These are phyloP conservation scores for Rostratula benghalensis DNA, from an alignment of 2,113 vertebrate species.

Conservation along the genomic window DNA sequence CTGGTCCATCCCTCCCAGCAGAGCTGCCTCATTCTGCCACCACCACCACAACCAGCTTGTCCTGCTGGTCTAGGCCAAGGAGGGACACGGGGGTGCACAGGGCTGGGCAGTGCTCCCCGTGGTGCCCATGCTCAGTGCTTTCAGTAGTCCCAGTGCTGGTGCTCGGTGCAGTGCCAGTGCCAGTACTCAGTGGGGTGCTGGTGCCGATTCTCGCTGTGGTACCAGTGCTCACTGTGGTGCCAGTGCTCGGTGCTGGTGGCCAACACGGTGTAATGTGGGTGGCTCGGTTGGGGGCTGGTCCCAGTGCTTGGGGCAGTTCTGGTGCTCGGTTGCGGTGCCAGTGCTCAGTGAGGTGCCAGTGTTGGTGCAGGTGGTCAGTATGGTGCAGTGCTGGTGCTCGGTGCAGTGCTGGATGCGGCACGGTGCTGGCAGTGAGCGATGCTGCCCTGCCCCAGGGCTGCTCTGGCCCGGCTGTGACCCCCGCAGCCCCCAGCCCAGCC, in stretches of 20 bases:
- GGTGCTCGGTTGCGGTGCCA: too few species aligned
- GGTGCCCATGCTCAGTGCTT: not conserved
- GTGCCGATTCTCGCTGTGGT: not conserved
- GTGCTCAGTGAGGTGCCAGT: not conserved
- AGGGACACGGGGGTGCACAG: rapidly evolving
- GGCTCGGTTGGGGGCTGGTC: not conserved
- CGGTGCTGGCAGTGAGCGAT: not conserved
- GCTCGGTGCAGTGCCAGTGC: not conserved
- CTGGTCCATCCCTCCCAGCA: not conserved
- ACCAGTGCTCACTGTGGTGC: not conserved
- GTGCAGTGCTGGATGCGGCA: not conserved
- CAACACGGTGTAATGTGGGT: too few species aligned
- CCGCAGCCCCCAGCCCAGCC: not conserved
- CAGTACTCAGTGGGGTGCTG: not conserved
- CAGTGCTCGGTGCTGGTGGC: too few species aligned
- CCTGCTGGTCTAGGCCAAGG: not conserved
- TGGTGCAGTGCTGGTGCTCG: not conserved
- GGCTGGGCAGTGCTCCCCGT: not conserved
- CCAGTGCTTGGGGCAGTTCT: too few species aligned
- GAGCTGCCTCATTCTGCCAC: not conserved
- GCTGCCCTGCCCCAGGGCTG: not conserved
- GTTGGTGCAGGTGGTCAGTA: not conserved
- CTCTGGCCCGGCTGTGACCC: constrained; percentile 28
- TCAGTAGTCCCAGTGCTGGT: not conserved
- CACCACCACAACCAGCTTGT: not conserved